Evolutionary conservation across 2,113 vertebrate genomes (phyloP).

Genomic region (Colistium nudipinnis): DNA sequence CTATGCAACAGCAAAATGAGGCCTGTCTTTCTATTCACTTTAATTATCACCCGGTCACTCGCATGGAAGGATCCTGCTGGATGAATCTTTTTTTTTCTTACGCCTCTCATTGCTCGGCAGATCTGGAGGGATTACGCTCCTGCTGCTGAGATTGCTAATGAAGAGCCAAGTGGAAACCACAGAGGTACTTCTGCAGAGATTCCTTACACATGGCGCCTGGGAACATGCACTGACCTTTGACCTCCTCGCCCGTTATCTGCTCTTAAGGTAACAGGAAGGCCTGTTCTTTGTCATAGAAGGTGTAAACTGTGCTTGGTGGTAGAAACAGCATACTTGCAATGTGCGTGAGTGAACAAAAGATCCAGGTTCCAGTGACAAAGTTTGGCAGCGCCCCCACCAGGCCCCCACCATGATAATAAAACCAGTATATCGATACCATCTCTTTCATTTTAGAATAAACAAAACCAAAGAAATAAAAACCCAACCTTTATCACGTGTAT

Average conservation of each 20-base stretch:
- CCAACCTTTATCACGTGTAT: neutral
- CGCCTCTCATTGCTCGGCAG: neutral
- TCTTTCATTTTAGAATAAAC: too few species aligned
- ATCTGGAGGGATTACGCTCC: conserved; percentile 8
- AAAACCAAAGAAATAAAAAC: neutral
- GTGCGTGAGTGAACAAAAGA: neutral
- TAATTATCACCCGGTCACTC: neutral
- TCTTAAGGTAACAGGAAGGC: neutral
- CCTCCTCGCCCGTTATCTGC: neutral
- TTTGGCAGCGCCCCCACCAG: neutral
- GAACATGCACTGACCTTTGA: neutral
- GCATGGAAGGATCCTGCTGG: neutral
- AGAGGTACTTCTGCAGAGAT: conserved; percentile 10
- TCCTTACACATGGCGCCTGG: conserved; percentile 8
- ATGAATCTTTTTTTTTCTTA: conserved; percentile 11
- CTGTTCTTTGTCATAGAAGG: neutral
- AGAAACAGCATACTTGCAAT: neutral
- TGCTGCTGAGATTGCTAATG: conserved; percentile 2
- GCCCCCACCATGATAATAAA: neutral
- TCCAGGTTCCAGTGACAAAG: neutral
- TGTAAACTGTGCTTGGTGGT: neutral
- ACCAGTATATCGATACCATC: neutral
- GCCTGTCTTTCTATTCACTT: neutral
- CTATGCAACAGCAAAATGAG: neutral
- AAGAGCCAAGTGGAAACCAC: neutral